phyloP scores from a whole-genome alignment of 2,888 invertebrate genomes.

The Siphonodentalium dalli region DNA sequence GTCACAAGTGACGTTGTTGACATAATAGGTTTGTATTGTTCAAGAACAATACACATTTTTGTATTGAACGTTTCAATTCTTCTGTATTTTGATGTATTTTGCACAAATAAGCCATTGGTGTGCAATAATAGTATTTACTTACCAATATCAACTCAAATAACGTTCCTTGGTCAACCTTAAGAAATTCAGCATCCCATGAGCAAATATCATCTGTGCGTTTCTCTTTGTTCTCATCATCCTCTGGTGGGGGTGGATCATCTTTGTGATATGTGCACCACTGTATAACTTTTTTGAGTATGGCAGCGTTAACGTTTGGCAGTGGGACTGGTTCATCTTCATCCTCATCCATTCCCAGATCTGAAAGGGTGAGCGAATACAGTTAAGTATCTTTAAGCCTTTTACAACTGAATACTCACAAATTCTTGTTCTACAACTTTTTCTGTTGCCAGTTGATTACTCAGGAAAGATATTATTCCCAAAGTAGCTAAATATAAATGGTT shows the following conservation, averaged over 20 bases:
- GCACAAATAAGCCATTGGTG: background rate
- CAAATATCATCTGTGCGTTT: conserved; percentile 99
- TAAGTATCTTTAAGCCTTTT: too few species aligned
- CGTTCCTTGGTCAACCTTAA: conserved; percentile 83
- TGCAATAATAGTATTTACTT: conserved; percentile 34
- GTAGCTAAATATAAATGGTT: too few species aligned
- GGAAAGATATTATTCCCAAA: too few species aligned
- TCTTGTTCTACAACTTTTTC: too few species aligned
- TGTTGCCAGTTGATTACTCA: too few species aligned
- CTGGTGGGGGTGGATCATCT: conserved; percentile 85
- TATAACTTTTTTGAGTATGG: conserved; percentile 83
- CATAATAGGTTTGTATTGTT: too few species aligned
- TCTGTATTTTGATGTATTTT: background rate
- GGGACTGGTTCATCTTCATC: conserved; percentile 82
- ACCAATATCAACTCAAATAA: conserved; percentile 91
- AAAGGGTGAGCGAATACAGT: too few species aligned
- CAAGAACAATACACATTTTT: too few species aligned
- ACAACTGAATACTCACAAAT: too few species aligned
- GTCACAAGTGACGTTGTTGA: too few species aligned
- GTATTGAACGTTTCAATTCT: too few species aligned
- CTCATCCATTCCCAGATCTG: conserved; percentile 70
- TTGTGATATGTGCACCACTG: conserved; percentile 68
- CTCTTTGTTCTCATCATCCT: conserved; percentile 96
- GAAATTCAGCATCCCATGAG: conserved; percentile 98
- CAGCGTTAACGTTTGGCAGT: conserved; percentile 95